Conservation (phyloP, 1,140 invertebrate genomes). For the Cyclina sinensis region DNA sequence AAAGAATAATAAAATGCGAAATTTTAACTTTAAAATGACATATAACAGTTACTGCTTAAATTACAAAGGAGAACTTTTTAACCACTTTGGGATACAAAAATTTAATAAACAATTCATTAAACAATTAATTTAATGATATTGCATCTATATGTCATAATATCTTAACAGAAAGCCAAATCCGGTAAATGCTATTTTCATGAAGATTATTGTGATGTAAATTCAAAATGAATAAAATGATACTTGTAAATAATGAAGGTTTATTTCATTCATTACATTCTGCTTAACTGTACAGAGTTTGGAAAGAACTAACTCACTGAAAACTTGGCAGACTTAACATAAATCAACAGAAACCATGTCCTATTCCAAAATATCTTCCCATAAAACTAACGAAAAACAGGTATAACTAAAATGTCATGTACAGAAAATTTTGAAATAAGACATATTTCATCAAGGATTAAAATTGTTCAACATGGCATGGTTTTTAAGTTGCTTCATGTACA, state of each 20-base stretch:
- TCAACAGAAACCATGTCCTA: neutral
- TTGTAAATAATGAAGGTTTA: neutral
- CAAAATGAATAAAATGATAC: neutral
- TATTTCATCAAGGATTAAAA: neutral
- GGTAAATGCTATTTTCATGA: slow-evolving; percentile 14
- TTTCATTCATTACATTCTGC: neutral
- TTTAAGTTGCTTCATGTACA: neutral
- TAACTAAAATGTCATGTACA: neutral
- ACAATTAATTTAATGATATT: slow-evolving; percentile 46
- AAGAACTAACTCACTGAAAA: neutral
- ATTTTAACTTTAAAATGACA: slow-evolving; percentile 56
- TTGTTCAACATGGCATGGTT: neutral
- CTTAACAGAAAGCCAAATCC: slow-evolving; percentile 13
- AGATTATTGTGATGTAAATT: neutral
- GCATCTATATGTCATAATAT: slow-evolving; percentile 48
- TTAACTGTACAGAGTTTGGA: neutral
- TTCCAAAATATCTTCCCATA: slow-evolving; percentile 13
- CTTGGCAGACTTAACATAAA: neutral
- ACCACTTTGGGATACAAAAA: slow-evolving; percentile 27
- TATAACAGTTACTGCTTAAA: slow-evolving; percentile 33
- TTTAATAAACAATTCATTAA: slow-evolving; percentile 45
- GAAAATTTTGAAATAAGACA: slow-evolving; percentile 10
- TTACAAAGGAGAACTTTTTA: neutral
- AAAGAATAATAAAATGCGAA: slow-evolving; percentile 70
- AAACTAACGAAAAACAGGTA: slow-evolving; percentile 13